phyloP scores from a whole-genome alignment of 2,888 invertebrate genomes.

The Zhengitettix transpicula region DNA sequence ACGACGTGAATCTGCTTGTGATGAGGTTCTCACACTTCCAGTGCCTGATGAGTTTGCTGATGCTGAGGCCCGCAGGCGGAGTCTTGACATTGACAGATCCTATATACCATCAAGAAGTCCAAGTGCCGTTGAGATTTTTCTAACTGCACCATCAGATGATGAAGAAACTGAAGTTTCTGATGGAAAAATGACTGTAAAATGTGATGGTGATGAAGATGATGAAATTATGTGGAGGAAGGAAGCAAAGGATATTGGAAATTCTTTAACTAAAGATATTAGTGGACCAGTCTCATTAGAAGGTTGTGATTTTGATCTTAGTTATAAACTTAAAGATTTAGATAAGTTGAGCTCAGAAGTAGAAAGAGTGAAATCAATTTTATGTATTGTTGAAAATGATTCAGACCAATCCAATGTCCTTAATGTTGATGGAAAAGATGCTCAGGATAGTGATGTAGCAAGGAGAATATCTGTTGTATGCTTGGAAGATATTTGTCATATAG shows the following conservation, averaged over 20 bases:
- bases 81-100: constrained; percentile 15
- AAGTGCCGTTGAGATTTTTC: not conserved
- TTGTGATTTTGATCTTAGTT: not conserved
- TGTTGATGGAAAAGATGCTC: not conserved
- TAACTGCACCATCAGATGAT: not conserved
- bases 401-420: not conserved
- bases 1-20: constrained; percentile 41
- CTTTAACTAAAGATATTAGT: not conserved
- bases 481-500: constrained; percentile 55
- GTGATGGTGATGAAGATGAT: not conserved
- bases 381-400: not conserved
- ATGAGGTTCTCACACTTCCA: constrained; percentile 42
- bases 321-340: no score
- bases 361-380: not conserved
- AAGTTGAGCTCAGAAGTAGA: not conserved
- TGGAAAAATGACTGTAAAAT: not conserved
- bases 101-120: not conserved
- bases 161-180: not conserved
- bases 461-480: constrained; percentile 8
- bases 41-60: constrained; percentile 73
- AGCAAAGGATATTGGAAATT: not conserved
- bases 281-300: not conserved
- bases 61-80: constrained; percentile 36
- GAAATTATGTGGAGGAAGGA: not conserved
- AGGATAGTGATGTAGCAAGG: constrained; percentile 3